phyloP scores from a whole-genome alignment of 2,888 invertebrate genomes.

The Chaetogeoica ovagalla region DNA sequence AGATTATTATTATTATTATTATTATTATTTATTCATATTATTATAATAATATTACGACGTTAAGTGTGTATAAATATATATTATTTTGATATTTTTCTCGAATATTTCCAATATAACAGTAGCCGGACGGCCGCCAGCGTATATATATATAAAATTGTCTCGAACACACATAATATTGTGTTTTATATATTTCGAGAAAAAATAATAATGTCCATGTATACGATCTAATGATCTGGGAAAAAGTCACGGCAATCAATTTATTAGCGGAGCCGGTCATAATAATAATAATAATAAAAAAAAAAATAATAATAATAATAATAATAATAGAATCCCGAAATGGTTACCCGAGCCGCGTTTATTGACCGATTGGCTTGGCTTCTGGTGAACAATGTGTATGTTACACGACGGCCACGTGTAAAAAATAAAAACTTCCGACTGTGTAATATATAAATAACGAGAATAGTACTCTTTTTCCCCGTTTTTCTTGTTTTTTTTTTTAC shows the following conservation, averaged over 20 bases:
- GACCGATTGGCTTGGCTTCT: constrained; percentile 25
- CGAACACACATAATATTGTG: too few species aligned
- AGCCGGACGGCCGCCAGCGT: background rate
- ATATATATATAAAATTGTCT: too few species aligned
- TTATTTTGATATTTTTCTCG: constrained; percentile 22
- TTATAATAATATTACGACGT: too few species aligned
- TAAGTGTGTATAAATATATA: background rate
- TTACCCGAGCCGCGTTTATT: background rate
- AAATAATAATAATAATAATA: too few species aligned
- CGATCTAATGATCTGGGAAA: constrained; percentile 50
- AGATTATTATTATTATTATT: constrained; percentile 26
- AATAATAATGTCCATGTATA: constrained; percentile 5
- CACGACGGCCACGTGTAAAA: background rate
- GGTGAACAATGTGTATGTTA: background rate
- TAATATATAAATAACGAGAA: too few species aligned
- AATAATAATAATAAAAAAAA: too few species aligned
- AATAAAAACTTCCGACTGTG: background rate
- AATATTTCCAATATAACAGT: constrained; percentile 27
- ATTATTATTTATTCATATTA: background rate
- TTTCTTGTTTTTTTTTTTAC: too few species aligned
- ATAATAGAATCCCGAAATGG: background rate
- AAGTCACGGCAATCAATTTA: constrained; percentile 48
- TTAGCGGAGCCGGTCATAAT: constrained; percentile 2
- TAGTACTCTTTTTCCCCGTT: too few species aligned
- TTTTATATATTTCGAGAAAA: too few species aligned